A percentile compares a stretch with the other conserved stretches of the same genome.
Conservation (phyloP, 2,797 vertebrate species). For the Takifugu rubripes region DNA sequence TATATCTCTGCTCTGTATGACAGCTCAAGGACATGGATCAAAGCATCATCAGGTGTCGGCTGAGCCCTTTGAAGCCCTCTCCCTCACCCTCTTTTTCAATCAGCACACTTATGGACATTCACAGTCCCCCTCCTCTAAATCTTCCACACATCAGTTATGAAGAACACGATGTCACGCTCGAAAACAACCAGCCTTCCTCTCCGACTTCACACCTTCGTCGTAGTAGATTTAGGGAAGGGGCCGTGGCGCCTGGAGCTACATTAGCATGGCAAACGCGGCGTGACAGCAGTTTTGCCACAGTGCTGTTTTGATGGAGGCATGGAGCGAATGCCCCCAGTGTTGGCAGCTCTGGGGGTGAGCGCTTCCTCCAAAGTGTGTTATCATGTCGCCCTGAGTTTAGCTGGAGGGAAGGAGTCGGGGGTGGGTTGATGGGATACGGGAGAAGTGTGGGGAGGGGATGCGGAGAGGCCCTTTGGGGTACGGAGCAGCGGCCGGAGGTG, state of each 20-base stretch:
- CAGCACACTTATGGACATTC: conserved; percentile 35
- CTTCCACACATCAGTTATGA: conserved; percentile 21
- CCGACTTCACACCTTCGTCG: conserved; percentile 38
- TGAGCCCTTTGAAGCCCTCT: conserved; percentile 60
- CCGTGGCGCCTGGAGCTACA: conserved; percentile 53
- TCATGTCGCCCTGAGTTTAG: conserved; percentile 59
- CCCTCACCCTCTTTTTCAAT: conserved; percentile 7
- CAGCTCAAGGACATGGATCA: conserved; percentile 64
- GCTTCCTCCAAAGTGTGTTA: conserved; percentile 70
- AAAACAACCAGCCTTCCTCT: conserved; percentile 18
- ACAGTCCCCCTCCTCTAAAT: conserved; percentile 7
- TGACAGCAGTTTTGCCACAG: conserved; percentile 71
- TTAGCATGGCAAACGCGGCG: conserved; percentile 65
- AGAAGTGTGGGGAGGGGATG: conserved; percentile 31
- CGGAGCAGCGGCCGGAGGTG: conserved; percentile 52
- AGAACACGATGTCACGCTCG: conserved; percentile 30
- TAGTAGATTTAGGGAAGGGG: conserved; percentile 44
- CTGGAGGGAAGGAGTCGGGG: conserved; percentile 33
- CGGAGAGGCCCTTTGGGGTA: conserved; percentile 35
- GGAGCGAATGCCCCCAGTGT: conserved; percentile 65
- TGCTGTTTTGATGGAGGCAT: conserved; percentile 66
- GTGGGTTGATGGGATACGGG: conserved; percentile 36
- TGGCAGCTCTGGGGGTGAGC: conserved; percentile 59
- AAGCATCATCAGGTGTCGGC: conserved; percentile 57
- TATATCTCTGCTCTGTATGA: conserved; percentile 46